phyloP scores from a whole-genome alignment of 1,140 invertebrate genomes.

The Sinonovacula constricta region DNA sequence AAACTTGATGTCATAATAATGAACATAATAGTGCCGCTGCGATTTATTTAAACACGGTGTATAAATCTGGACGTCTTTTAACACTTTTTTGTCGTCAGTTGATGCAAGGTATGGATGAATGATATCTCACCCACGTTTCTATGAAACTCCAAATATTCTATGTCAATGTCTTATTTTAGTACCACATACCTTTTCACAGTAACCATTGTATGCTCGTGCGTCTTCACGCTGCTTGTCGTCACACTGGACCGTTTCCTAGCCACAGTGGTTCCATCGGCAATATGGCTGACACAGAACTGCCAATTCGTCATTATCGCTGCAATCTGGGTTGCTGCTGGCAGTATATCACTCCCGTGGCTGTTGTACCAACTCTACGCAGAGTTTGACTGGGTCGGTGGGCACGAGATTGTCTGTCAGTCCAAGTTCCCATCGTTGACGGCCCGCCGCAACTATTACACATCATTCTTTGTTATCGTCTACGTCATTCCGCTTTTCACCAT shows the following conservation, averaged over 20 bases:
- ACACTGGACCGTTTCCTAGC: constrained; percentile 43
- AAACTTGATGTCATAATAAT: too few species aligned
- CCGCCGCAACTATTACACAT: constrained; percentile 13
- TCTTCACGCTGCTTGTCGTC: constrained; percentile 91
- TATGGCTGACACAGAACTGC: constrained; percentile 44
- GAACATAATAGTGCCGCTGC: too few species aligned
- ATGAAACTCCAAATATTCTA: too few species aligned
- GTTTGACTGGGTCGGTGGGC: constrained; percentile 50
- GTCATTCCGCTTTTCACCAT: constrained; percentile 39
- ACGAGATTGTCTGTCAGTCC: constrained; percentile 36
- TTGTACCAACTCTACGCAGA: constrained; percentile 37
- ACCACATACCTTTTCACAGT: constrained; percentile 98
- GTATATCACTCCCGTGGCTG: constrained; percentile 32
- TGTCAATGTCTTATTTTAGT: too few species aligned
- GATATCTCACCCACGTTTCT: too few species aligned
- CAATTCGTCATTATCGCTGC: constrained; percentile 91
- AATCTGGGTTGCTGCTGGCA: constrained; percentile 82
- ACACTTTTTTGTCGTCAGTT: too few species aligned
- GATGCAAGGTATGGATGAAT: too few species aligned
- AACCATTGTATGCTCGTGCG: constrained; percentile 98
- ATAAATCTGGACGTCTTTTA: too few species aligned
- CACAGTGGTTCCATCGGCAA: constrained; percentile 4
- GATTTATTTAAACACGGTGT: too few species aligned
- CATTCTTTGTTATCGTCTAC: constrained; percentile 36
- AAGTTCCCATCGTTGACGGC: constrained; percentile 23